Evolutionary conservation across 2,113 vertebrate species (phyloP).

Genomic region (Steatornis caripensis): DNA sequence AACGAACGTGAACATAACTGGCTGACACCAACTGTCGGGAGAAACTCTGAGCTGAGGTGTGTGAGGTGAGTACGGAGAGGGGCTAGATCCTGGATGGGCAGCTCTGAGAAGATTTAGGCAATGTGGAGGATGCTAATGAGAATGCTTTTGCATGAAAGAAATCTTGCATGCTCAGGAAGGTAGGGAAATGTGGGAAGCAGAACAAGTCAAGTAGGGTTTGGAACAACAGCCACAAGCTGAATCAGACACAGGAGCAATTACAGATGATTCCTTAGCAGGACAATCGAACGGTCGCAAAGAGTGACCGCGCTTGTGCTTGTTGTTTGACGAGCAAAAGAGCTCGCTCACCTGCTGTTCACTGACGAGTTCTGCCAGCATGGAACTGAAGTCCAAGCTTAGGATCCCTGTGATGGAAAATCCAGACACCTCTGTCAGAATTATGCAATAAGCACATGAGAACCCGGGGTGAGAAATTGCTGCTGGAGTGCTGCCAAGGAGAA

Average conservation of each 20-base stretch:
- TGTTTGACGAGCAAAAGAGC: neutral
- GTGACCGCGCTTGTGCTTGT: neutral
- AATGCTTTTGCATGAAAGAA: neutral
- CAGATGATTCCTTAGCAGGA: neutral
- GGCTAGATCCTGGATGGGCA: neutral
- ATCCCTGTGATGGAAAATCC: neutral
- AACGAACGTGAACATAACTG: neutral
- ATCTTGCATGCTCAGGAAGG: neutral
- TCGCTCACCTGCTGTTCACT: neutral
- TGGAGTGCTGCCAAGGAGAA: neutral
- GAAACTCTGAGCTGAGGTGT: neutral
- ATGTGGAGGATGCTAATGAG: neutral
- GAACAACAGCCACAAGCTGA: neutral
- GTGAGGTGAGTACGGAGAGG: neutral
- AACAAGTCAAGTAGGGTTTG: neutral
- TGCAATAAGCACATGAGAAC: neutral
- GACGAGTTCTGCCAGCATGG: neutral
- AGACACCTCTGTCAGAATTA: neutral
- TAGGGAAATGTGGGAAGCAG: neutral
- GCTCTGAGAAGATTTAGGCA: accelerated
- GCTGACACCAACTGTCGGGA: neutral
- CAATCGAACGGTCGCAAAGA: neutral
- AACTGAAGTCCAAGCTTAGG: neutral
- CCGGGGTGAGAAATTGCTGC: neutral
- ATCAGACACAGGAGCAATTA: neutral